These are phyloP conservation scores for Ceratotherium simum DNA, from an alignment of 2,113 vertebrate genomes.

Conservation along the genomic window DNA sequence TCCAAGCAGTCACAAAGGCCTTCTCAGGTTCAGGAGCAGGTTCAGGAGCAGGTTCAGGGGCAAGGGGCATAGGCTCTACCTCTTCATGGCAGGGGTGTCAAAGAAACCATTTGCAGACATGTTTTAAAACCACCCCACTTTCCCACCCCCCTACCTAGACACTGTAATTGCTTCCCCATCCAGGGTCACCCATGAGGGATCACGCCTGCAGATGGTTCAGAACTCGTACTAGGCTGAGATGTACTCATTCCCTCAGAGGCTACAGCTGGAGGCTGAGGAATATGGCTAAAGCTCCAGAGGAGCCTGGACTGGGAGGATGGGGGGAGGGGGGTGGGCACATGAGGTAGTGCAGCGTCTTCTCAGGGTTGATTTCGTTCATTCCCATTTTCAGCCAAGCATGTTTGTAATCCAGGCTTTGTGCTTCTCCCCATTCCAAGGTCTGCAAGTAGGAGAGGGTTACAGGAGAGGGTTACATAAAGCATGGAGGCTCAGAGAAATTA, in stretches of 20 bases:
- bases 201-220: background rate
- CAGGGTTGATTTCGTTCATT: background rate
- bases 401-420: background rate
- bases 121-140: background rate
- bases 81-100: background rate
- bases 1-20: background rate
- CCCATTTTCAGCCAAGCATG: background rate
- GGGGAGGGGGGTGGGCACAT: rapidly evolving
- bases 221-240: background rate
- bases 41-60: background rate
- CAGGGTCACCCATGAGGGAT: background rate
- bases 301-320: rapidly evolving
- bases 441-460: background rate
- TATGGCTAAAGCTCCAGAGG: background rate
- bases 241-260: background rate
- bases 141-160: background rate
- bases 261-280: background rate
- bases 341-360: background rate
- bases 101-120: background rate
- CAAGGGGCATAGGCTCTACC: background rate
- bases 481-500: background rate
- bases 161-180: too few species aligned
- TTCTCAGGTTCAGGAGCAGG: background rate
- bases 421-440: background rate
- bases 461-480: background rate